phyloP scores from a whole-genome alignment of 2,888 invertebrate genomes.

The Leptinotarsa peninsularis region DNA sequence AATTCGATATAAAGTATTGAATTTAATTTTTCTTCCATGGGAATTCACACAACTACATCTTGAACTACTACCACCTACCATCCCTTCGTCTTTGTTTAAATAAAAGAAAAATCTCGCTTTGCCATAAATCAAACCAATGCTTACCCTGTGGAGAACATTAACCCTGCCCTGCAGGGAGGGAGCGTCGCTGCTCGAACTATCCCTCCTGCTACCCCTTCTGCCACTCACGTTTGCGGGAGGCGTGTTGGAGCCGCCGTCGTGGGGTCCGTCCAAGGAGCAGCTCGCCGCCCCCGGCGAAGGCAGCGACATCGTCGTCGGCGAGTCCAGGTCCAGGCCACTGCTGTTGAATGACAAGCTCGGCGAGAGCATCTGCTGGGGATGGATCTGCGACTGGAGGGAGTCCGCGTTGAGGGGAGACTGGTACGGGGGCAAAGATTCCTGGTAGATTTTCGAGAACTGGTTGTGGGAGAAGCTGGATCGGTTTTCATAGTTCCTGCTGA shows the following conservation, averaged over 20 bases:
- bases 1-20: too few relatives aligned
- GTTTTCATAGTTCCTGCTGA: slow-evolving; percentile 59
- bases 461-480: slow-evolving; percentile 57
- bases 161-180: slow-evolving; percentile 71
- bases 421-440: slow-evolving; percentile 62
- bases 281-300: slow-evolving; percentile 84
- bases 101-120: background rate
- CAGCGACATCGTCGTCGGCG: slow-evolving; percentile 83
- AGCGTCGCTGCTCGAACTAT: slow-evolving; percentile 60
- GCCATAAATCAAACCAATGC: slow-evolving; percentile 69
- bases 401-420: slow-evolving; percentile 60
- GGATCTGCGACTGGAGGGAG: slow-evolving; percentile 74
- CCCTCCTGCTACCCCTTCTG: slow-evolving; percentile 67
- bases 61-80: background rate
- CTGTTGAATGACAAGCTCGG: slow-evolving; percentile 74
- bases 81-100: too few relatives aligned
- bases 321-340: slow-evolving; percentile 76
- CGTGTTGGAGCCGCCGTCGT: slow-evolving; percentile 73
- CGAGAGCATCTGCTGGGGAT: slow-evolving; percentile 70
- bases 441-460: slow-evolving; percentile 64
- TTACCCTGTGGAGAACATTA: slow-evolving; percentile 88
- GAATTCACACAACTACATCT: too few relatives aligned
- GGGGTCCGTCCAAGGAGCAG: slow-evolving; percentile 75
- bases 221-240: slow-evolving; percentile 79
- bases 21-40: too few relatives aligned